Base-by-base conservation (phyloP, 2,888 invertebrate genomes). In the Ophraella communa region DNA sequence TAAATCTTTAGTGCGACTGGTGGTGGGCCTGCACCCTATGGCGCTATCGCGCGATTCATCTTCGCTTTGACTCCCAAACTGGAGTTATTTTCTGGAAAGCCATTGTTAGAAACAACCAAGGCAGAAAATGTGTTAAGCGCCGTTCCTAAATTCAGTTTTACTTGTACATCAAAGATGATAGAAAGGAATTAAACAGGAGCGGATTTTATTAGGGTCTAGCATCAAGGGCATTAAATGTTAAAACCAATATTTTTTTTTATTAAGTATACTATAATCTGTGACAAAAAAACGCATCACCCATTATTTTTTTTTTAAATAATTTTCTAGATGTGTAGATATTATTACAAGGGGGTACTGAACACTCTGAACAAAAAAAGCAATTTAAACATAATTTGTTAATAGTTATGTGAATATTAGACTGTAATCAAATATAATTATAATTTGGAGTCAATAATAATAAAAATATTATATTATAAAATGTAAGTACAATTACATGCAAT, bases 81-180 rank as follows among this genome's bases (percentile, higher is more conserved):
- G 58, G 63, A 69, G 67, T 69, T 67, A 69, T 65, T 69, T 65
- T 67, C 71, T 73, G 65, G 60, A 72, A 74, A 72, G 68, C 70
- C 71, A 74, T 76, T 75, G 75, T 76, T 70, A 62, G 64, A 67
- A 70, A 68, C 71, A 74, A 74, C 67, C 66, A 70, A 68, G 66
- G 72, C 75, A 73, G 74, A 74, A 75, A 75, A 76, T 73, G 70
- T 66, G 71, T 66, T 67, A 70, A 73, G 72, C 66, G 67, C 49
- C 47, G 27, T 52, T 57, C 53, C 30, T 44, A 53, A 44, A 67
- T 44, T 67, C 44, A 18, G 23, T 54, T 45, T 52, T 52, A 49
- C 42, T 39, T 55, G 23, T 42, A 42, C 33, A 55, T 55, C 42
- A 42, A 55, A 55, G 33, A 55, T 53, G 30, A 53, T 53, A 53